These are phyloP conservation scores for Danionella cerebrum DNA, from an alignment of 2,113 vertebrate species.

Conservation along the genomic window DNA sequence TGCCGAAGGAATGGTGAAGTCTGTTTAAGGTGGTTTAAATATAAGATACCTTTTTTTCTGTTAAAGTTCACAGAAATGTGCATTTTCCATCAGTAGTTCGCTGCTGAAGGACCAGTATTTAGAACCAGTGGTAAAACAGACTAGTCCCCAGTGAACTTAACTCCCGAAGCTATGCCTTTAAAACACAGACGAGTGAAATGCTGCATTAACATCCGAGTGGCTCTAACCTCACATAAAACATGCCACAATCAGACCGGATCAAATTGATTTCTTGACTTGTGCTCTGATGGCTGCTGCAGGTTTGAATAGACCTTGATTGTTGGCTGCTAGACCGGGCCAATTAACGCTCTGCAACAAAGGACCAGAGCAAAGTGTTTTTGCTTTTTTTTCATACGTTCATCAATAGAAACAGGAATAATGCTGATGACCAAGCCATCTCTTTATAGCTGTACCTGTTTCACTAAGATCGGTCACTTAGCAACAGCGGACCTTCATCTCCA, in stretches of 20 bases:
- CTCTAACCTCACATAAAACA: background rate
- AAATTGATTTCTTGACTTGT: conserved; percentile 6
- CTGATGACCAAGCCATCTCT: conserved; percentile 58
- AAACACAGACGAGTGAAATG: background rate
- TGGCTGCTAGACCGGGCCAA: conserved; percentile 13
- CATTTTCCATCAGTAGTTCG: too few relatives aligned
- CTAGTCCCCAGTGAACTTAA: too few relatives aligned
- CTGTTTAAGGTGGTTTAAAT: too few relatives aligned
- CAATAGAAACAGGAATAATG: conserved; percentile 37
- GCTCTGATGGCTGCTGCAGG: conserved; percentile 1
- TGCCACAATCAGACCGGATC: conserved; percentile 28
- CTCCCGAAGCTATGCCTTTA: too few relatives aligned
- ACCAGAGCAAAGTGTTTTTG: conserved; percentile 13
- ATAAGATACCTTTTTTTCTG: too few relatives aligned
- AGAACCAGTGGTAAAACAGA: too few relatives aligned
- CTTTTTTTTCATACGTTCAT: conserved; percentile 41
- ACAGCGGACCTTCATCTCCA: conserved; percentile 48
- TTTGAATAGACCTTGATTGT: conserved; percentile 30
- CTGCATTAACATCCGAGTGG: background rate
- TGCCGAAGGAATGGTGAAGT: too few relatives aligned
- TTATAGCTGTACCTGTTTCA: conserved; percentile 52
- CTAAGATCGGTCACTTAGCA: conserved; percentile 60
- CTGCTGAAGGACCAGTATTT: too few relatives aligned
- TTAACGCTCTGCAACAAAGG: conserved; percentile 28
- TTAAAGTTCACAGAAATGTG: too few relatives aligned